These are phyloP conservation scores for Botrylloides violaceus DNA, from an alignment of 23 tunicate species.

Conservation along the genomic window DNA sequence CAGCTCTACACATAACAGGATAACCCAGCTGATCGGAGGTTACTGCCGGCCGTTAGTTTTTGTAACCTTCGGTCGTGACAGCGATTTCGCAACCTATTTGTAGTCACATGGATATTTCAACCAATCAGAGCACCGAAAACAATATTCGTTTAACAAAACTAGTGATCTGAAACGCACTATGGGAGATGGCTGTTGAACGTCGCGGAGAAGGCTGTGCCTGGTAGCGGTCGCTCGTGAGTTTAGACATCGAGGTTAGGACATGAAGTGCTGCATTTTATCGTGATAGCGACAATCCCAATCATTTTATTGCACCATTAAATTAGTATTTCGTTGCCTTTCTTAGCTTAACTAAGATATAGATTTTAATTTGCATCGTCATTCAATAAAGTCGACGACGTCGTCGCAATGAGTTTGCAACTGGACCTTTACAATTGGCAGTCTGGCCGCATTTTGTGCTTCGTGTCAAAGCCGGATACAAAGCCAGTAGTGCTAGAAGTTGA, in stretches of 20 bases:
- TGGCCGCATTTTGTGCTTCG: constrained; percentile 34
- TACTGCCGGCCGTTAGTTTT: neutral
- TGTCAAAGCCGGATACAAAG: constrained; percentile 57
- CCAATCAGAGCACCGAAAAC: neutral
- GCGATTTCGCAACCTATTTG: constrained; percentile 1
- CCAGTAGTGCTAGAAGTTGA: constrained; percentile 66
- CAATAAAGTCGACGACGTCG: neutral
- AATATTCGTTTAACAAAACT: no score
- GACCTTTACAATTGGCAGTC: constrained; percentile 66
- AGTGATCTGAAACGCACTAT: no score
- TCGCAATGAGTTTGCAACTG: constrained; percentile 37
- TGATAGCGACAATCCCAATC: no score
- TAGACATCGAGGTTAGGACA: no score
- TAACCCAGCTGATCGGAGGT: constrained; percentile 9
- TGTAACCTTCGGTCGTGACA: constrained; percentile 9
- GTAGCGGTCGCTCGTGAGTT: no score
- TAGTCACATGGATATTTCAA: neutral
- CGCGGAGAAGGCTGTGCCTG: no score
- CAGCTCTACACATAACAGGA: constrained; percentile 21
- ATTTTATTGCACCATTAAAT: no score
- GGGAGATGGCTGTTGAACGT: no score
- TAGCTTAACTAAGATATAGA: no score
- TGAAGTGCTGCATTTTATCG: no score
- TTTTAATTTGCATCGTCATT: no score
- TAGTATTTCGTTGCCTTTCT: no score